A percentile compares a stretch with the other conserved stretches of the same genome.
Conservation (phyloP, 2,113 vertebrate species). For the Salminus brasiliensis region DNA sequence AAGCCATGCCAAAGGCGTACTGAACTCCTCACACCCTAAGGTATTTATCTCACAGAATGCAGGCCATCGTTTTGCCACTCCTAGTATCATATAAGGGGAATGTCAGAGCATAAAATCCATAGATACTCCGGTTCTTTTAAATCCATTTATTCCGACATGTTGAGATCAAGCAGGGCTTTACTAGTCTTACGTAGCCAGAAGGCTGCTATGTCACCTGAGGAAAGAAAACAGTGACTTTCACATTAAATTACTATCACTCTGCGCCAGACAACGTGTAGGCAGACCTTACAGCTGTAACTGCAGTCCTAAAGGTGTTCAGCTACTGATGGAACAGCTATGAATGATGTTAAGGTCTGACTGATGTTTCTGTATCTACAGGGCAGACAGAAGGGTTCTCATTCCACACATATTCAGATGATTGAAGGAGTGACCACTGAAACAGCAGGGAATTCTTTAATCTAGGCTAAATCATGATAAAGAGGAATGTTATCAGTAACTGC, state of each 20-base stretch:
- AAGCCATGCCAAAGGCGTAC: constrained; percentile 10
- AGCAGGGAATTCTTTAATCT: background rate
- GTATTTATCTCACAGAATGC: constrained; percentile 20
- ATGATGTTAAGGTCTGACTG: constrained; percentile 47
- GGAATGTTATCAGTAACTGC: no score
- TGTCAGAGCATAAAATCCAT: constrained; percentile 37
- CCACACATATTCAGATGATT: constrained; percentile 26
- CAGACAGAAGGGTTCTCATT: background rate
- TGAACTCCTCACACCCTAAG: constrained; percentile 39
- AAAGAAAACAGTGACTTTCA: constrained; percentile 44
- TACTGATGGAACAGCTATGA: constrained; percentile 41
- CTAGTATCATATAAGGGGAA: constrained; percentile 38
- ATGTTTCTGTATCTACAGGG: constrained; percentile 33
- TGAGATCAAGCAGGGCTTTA: constrained; percentile 51
- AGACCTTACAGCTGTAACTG: constrained; percentile 51
- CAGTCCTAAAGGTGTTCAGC: constrained; percentile 50
- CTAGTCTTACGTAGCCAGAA: constrained; percentile 41
- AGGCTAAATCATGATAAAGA: background rate
- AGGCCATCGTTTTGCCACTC: constrained; percentile 34
- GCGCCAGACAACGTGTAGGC: background rate
- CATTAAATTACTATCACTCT: constrained; percentile 50
- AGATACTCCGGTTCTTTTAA: constrained; percentile 47
- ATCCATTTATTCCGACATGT: constrained; percentile 38
- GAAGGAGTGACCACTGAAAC: background rate
- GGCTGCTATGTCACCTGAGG: constrained; percentile 32